Evolutionary conservation across 2,888 invertebrate species (phyloP).

Genomic region (Ophioninae sp.): DNA sequence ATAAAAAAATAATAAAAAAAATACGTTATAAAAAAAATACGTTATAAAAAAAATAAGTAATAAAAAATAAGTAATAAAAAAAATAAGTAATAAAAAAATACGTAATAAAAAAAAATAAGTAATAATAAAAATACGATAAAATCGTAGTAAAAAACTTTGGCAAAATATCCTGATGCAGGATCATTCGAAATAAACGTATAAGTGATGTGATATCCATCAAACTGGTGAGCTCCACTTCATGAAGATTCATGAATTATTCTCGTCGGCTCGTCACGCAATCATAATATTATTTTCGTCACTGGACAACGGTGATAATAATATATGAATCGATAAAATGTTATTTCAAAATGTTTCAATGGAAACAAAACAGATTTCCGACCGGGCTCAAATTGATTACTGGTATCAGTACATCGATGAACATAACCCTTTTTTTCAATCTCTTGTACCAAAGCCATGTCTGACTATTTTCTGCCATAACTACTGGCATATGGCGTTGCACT

Average conservation of each 20-base stretch:
- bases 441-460: not conserved
- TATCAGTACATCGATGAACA: not conserved
- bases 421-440: not conserved
- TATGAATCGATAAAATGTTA: not conserved
- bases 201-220: not conserved
- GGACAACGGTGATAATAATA: not conserved
- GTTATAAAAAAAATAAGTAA: not conserved
- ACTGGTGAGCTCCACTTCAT: not conserved
- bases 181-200: not conserved
- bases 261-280: not conserved
- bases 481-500: conserved; percentile 5
- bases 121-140: not conserved
- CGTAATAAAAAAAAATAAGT: no score
- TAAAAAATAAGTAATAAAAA: no score
- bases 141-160: not conserved
- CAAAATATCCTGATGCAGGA: not conserved
- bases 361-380: not conserved
- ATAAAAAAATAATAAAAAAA: no score
- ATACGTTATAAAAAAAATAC: not conserved
- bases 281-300: not conserved
- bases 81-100: not conserved
- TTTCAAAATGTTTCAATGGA: not conserved
- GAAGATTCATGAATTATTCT: not conserved
- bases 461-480: not conserved
- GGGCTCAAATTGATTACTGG: not conserved